A percentile compares a stretch with the other conserved stretches of the same genome.
phyloP scores from a whole-genome alignment of 2,888 invertebrate species.

The Cheilosia grossa region DNA sequence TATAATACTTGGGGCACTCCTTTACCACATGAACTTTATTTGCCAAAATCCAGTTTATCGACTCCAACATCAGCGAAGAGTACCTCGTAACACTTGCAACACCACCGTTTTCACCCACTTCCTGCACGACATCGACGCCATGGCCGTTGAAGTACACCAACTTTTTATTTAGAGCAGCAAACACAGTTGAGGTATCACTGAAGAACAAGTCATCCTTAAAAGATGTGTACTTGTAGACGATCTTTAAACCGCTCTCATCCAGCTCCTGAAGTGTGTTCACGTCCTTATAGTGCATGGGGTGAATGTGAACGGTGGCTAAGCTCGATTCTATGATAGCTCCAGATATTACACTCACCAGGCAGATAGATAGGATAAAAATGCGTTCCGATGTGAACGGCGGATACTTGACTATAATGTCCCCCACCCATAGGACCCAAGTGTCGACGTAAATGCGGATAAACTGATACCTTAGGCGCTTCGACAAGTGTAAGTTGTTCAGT shows the following conservation, averaged over 20 bases:
- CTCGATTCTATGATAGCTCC: slow-evolving; percentile 83
- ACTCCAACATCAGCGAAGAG: slow-evolving; percentile 79
- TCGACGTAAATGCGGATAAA: slow-evolving; percentile 79
- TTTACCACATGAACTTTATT: slow-evolving; percentile 80
- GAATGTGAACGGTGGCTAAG: slow-evolving; percentile 82
- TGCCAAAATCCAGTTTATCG: slow-evolving; percentile 76
- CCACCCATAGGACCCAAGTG: slow-evolving; percentile 82
- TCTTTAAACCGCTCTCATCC: slow-evolving; percentile 80
- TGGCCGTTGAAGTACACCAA: slow-evolving; percentile 77
- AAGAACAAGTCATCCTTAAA: slow-evolving; percentile 83
- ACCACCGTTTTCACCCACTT: slow-evolving; percentile 77
- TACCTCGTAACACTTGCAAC: slow-evolving; percentile 81
- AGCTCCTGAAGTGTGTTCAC: slow-evolving; percentile 82
- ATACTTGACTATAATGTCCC: slow-evolving; percentile 79
- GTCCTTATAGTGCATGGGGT: slow-evolving; percentile 82
- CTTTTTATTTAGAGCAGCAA: slow-evolving; percentile 80
- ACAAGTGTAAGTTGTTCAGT: slow-evolving; percentile 1
- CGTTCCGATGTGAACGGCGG: slow-evolving; percentile 81
- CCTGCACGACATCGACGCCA: slow-evolving; percentile 78
- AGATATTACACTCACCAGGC: slow-evolving; percentile 82
- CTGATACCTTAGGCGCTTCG: slow-evolving; percentile 76
- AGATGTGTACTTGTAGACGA: slow-evolving; percentile 81
- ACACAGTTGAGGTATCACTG: slow-evolving; percentile 80
- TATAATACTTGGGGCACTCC: slow-evolving; percentile 83
- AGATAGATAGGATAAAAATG: slow-evolving; percentile 81